Evolutionary conservation across 2,113 vertebrate genomes (phyloP).

Genomic region (Pseudolaguvia tuberculata): DNA sequence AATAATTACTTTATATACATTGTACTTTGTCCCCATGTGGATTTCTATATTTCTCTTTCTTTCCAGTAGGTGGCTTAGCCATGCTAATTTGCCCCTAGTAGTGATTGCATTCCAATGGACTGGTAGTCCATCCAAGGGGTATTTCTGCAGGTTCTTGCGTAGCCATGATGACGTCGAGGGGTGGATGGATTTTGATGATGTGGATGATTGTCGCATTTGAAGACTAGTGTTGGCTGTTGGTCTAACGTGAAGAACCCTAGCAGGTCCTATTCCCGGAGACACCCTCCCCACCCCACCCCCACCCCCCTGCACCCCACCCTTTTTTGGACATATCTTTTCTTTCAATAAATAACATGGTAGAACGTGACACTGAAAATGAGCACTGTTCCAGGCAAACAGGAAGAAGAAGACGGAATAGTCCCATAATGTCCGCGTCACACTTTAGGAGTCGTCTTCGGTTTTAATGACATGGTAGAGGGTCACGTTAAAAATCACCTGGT

Average conservation of each 20-base stretch:
- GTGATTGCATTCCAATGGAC: not conserved
- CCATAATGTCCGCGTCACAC: constrained; percentile 30
- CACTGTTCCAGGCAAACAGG: constrained; percentile 16
- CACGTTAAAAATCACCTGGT: constrained; percentile 97
- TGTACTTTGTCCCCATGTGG: not conserved
- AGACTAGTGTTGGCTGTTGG: not conserved
- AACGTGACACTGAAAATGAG: constrained; percentile 4
- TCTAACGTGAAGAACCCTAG: too few species aligned
- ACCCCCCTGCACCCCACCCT: not conserved
- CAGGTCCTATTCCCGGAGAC: not conserved
- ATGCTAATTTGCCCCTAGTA: not conserved
- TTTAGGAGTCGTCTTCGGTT: constrained; percentile 89
- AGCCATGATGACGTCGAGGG: not conserved
- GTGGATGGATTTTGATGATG: not conserved
- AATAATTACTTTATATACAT: too few species aligned
- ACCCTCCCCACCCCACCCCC: too few species aligned
- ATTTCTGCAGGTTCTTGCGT: not conserved
- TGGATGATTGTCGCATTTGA: too few species aligned
- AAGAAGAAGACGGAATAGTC: too few species aligned
- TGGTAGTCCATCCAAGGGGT: not conserved
- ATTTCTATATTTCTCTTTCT: not conserved
- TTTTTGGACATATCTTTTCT: not conserved
- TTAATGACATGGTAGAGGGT: constrained; percentile 98
- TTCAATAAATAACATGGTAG: not conserved
- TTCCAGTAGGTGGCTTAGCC: not conserved